Percentiles rank a stretch among this genome's conserved stretches.
phyloP scores from a whole-genome alignment of 2,888 invertebrate genomes.

The Helobdella robusta region DNA sequence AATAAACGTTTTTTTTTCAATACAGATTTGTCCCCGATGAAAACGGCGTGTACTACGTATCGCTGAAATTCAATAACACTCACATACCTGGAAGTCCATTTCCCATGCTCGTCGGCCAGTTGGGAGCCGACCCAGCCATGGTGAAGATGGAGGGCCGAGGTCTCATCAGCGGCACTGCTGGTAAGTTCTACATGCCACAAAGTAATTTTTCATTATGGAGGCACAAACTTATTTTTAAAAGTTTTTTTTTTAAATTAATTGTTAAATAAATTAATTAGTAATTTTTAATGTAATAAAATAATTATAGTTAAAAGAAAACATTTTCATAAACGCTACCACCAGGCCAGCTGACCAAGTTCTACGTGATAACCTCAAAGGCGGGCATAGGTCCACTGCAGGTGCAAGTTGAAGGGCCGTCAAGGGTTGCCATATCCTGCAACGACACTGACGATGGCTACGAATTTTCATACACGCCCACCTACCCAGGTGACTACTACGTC shows the following conservation, averaged over 20 bases:
- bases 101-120: conserved; percentile 68
- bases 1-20: no score
- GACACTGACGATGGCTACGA: conserved; percentile 96
- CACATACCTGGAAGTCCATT: conserved; percentile 93
- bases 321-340: conserved; percentile 21
- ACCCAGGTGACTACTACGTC: conserved; percentile 89
- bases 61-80: conserved; percentile 79
- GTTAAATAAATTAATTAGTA: no score
- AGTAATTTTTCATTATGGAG: no score
- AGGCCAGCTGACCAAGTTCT: conserved; percentile 80
- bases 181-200: no score
- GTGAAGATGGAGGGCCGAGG: conserved; percentile 46
- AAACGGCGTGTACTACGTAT: conserved; percentile 86
- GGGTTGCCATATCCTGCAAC: conserved; percentile 81
- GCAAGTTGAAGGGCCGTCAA: conserved; percentile 88
- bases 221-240: background rate
- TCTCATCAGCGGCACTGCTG: conserved; percentile 36
- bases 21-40: conserved; percentile 60
- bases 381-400: conserved; percentile 83
- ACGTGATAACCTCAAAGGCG: conserved; percentile 86
- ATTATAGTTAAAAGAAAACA: background rate
- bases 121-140: conserved; percentile 78
- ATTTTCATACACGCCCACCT: conserved; percentile 85
- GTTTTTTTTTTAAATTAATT: background rate
- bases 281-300: no score